Conservation (phyloP, 2,888 invertebrate species). For the Macropis europaea region DNA sequence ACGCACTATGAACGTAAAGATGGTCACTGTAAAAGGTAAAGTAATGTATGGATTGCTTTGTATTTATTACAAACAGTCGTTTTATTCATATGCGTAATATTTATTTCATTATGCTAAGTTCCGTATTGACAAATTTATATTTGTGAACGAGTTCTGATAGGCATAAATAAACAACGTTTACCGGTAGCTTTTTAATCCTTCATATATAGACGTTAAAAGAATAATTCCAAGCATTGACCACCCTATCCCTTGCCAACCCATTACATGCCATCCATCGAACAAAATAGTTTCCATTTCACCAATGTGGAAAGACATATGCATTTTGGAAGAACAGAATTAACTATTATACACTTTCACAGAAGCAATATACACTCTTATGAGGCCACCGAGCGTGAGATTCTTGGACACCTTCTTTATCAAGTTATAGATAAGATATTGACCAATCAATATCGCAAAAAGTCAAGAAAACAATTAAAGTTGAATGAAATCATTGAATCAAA, state of each 20-base stretch:
- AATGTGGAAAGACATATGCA: slow-evolving; percentile 81
- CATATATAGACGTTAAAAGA: slow-evolving; percentile 84
- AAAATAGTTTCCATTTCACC: slow-evolving; percentile 80
- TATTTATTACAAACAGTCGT: too few relatives aligned
- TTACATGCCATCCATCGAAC: slow-evolving; percentile 81
- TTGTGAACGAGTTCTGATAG: not conserved
- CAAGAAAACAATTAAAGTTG: too few relatives aligned
- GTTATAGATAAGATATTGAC: slow-evolving; percentile 47
- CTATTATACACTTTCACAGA: not conserved
- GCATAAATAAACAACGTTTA: too few relatives aligned
- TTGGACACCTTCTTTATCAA: slow-evolving; percentile 32
- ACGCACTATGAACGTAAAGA: slow-evolving; percentile 50
- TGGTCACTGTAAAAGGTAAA: slow-evolving; percentile 59
- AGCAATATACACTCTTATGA: slow-evolving; percentile 4
- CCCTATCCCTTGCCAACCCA: slow-evolving; percentile 80
- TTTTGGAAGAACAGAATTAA: slow-evolving; percentile 14
- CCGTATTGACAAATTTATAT: not conserved
- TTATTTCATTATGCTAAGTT: too few relatives aligned
- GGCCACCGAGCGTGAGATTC: not conserved
- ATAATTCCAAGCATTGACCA: slow-evolving; percentile 84
- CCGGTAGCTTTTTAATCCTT: slow-evolving; percentile 85
- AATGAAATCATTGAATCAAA: too few relatives aligned
- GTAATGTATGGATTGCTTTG: not conserved
- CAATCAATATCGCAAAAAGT: not conserved
- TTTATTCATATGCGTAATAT: too few relatives aligned